Base-by-base conservation (phyloP, 2,797 vertebrate species). In the Garrulus glandarius region DNA sequence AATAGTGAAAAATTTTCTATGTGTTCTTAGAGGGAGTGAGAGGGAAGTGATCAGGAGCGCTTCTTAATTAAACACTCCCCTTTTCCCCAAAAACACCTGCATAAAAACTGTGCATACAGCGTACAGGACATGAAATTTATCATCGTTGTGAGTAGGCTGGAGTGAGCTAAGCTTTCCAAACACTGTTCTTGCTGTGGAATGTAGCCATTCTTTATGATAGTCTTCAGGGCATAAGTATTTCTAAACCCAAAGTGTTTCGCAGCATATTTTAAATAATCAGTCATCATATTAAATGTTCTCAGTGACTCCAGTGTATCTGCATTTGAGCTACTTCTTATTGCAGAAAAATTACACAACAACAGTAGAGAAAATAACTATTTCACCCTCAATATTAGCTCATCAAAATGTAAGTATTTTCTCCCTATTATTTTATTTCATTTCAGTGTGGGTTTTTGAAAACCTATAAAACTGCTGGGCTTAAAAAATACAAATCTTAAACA, bases 171-270 rank as follows among this genome's bases (percentile, higher is more conserved):
- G 76, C 81, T 91, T 96, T 96, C 94, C 87, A 96, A 97, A 95
- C 71, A 92, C 74, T 95, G 97, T 98, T 96, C 95, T 95, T 94
- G 87, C 94, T 97, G 95, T 97, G 98, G 98, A 98, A 98, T 98
- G 97, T 87, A 78, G 89, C 94, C 96, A 97, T 97, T 97, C 92
- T 96, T 98, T 97, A 97, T 89, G 92, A 96, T 96, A 98, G 98
- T 96, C 98, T 98, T 98, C 93, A 94, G 98, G 98, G 98, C 95
- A 97, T 95, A 93, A 77, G 72, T 87, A 92, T 98, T 97, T 96
- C 96, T 97, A 98, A 98, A 97, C 93, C 80, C 95, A 65, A 97
- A 98, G 98, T 97, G 96, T 98, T 98, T 98, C 93, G 90, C 94
- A 92, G 96, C 97, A 97, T 98, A 97, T 95, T 98, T 98, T 89